Base-by-base conservation (phyloP, 2,113 vertebrate species). In the Hyaena hyaena region DNA sequence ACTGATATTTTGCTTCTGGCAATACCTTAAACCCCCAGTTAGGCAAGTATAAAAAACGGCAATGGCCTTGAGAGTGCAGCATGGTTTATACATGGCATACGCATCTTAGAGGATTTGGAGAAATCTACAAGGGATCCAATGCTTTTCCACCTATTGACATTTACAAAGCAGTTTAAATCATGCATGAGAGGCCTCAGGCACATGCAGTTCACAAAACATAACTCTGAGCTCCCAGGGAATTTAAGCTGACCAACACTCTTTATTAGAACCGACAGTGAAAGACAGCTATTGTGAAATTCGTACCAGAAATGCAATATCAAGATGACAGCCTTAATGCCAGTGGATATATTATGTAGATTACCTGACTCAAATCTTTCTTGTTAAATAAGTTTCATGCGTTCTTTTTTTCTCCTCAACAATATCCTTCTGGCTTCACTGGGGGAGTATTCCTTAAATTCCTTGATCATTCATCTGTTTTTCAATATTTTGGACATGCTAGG, bases 131-230 rank as follows among this genome's bases (percentile, higher is more conserved):
- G 98, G 99, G 98, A 98, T 99, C 98, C 98, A 98, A 98, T 98
- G 98, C 98, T 98, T 99, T 98, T 98, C 99, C 98, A 99, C 99
- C 99, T 99, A 99, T 99, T 99, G 99, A 99, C 99, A 99, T 99
- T 98, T 99, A 99, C 99, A 99, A 99, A 99, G 99, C 99, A 99
- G 98, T 98, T 99, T 99, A 99, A 99, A 99, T 99, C 99, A 99
- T 99, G 99, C 99, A 99, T 99, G 99, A 99, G 99, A 98, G 98
- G 99, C 99, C 99, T 98, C 98, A 98, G 99, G 99, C 99, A 92
- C 98, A 99, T 98, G 98, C 98, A 99, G 98, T 99, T 99, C 98
- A 99, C 98, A 98, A 98, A 98, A 99, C 98, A 98, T 97, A 98
- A 98, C 98, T 98, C 99, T 90, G 95, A 7, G 98, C 98, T 98